These are phyloP conservation scores for Oligia fasciuncula DNA, from an alignment of 2,888 invertebrate genomes.

Conservation along the genomic window DNA sequence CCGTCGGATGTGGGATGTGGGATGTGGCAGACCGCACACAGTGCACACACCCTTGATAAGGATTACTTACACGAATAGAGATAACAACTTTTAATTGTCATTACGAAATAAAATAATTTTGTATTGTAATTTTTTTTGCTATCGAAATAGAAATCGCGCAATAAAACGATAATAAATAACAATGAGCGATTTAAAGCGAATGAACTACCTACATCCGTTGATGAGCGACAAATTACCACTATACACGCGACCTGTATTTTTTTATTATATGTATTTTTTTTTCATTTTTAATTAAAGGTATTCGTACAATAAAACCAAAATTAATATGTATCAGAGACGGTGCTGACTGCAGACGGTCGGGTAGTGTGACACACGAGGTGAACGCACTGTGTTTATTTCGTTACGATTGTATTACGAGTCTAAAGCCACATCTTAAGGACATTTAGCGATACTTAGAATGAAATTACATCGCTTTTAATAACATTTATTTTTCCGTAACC, in stretches of 20 bases:
- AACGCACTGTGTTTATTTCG: constrained; percentile 64
- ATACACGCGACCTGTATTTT: constrained; percentile 37
- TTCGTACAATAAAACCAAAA: constrained; percentile 46
- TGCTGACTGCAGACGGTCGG: constrained; percentile 34
- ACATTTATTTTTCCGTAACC: constrained; percentile 23
- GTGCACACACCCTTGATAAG: constrained; percentile 28
- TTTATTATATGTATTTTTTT: too few species aligned
- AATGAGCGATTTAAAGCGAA: constrained; percentile 22
- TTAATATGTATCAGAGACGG: constrained; percentile 43
- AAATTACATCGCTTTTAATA: constrained; percentile 31
- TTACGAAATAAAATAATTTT: constrained; percentile 17
- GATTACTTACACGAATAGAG: constrained; percentile 8
- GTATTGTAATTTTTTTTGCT: constrained; percentile 25
- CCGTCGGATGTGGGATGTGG: constrained; percentile 41
- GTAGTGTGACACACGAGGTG: constrained; percentile 62
- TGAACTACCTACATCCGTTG: constrained; percentile 41
- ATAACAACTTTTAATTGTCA: constrained; percentile 16
- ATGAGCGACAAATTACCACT: constrained; percentile 42
- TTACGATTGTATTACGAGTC: constrained; percentile 62
- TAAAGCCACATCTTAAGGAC: constrained; percentile 58
- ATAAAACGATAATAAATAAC: constrained; percentile 32
- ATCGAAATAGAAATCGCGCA: constrained; percentile 39
- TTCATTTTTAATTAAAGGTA: constrained; percentile 24
- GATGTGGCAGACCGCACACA: constrained; percentile 33
- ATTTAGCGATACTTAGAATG: constrained; percentile 48